Base-by-base conservation (phyloP, 2,888 invertebrate genomes). In the Diadegma fenestrale region DNA sequence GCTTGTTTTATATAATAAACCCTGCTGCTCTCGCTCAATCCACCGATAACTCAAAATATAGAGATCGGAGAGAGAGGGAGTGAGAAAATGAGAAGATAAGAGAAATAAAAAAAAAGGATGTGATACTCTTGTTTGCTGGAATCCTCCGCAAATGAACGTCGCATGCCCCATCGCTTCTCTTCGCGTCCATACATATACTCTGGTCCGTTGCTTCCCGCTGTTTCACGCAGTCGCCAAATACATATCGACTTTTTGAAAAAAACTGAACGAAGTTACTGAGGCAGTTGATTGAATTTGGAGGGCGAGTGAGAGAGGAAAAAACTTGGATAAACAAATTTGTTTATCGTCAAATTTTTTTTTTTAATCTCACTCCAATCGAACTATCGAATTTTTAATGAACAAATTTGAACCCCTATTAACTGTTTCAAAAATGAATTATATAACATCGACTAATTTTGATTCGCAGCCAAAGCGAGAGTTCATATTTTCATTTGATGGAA, bases 1-100 rank as follows among this genome's bases (percentile, higher is more conserved):
- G 85, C 80, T 85, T 85, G 81, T 82, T 86, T 88, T 73, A 83
- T 85, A 82, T 84, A 84, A 84, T 87, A 87, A 85, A 85, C 85
- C 77, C 72, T 10, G 37, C 37, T 37, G 37, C 37, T 66, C 72
- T 72, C 71, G 80, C 63, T 54, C 48, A 85, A 79, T 68, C 30
- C 51, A 75, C 64, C 12, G 64, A 75, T 71, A 85, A 45, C 51
- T 68, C 48, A 45, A 37, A 51, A 64, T 33, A 68, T 10, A 43
- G 71, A 17, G 48, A 58, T 61, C n/a, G 37, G 61, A 81, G 26
- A 12, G 45, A 43, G 51, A 37, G 17, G 12, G 61, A 48, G 45
- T 26, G 71, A 37, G 71, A 54, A n/a, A 43, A 45, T 17, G 3
- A 45, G 58, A 71, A 69, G 17, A 41, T 22, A 66, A 22, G 64